Percentiles rank a stretch among this genome's conserved stretches.
Conservation (phyloP, 2,113 vertebrate species). For the Steatornis caripensis region DNA sequence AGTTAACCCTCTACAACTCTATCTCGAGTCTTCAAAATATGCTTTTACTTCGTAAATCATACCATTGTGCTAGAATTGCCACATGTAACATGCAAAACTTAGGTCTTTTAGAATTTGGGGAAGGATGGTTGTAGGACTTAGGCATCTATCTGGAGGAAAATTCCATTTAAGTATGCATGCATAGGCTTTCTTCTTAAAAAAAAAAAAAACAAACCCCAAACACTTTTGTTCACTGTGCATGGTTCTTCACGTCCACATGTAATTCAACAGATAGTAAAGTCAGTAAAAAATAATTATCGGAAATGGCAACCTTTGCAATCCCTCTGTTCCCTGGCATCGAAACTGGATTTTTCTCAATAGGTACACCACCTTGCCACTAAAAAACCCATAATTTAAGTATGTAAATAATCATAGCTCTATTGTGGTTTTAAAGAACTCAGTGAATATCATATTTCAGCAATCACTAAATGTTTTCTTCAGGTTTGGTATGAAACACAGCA, state of each 20-base stretch:
- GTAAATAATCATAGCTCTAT: conserved; percentile 33
- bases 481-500: conserved; percentile 45
- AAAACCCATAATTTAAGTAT: conserved; percentile 20
- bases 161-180: background rate
- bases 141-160: background rate
- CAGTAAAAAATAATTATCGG: conserved; percentile 33
- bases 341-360: conserved; percentile 6
- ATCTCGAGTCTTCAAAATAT: background rate
- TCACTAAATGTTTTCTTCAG: conserved; percentile 41
- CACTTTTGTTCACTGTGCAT: background rate
- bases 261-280: background rate
- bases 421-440: conserved; percentile 21
- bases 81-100: background rate
- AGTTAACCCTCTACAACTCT: background rate
- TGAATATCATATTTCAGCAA: conserved; percentile 48
- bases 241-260: background rate
- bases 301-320: conserved; percentile 14
- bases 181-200: background rate
- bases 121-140: background rate
- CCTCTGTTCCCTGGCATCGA: background rate
- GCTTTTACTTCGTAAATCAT: background rate
- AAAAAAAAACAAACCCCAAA: background rate
- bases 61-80: background rate
- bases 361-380: conserved; percentile 13
- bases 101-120: background rate